Percentiles rank a stretch among this genome's conserved stretches.
Evolutionary conservation across 2,797 vertebrate genomes (phyloP).

Genomic region (Chelon auratus): DNA sequence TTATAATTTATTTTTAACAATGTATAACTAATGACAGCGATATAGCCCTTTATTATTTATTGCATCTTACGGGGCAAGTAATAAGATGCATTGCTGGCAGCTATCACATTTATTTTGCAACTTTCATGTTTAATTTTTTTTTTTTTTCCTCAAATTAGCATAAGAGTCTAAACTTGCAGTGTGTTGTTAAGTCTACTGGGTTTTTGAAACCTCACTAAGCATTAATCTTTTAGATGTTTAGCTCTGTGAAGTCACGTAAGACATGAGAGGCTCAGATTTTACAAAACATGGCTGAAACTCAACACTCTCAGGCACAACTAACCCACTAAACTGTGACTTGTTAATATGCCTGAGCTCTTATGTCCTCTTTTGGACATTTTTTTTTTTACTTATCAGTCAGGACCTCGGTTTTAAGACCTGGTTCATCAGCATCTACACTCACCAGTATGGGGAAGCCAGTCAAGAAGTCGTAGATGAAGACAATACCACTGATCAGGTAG

Average conservation of each 20-base stretch:
- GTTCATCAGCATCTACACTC: constrained; percentile 16
- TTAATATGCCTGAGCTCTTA: no score
- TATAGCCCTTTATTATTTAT: not conserved
- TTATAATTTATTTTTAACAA: not conserved
- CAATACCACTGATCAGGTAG: constrained; percentile 92
- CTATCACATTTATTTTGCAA: no score
- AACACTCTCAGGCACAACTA: not conserved
- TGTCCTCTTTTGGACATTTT: not conserved
- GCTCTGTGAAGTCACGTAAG: no score
- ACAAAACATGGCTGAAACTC: not conserved
- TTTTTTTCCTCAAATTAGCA: no score
- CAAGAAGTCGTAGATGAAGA: constrained; percentile 93
- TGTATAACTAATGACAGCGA: not conserved
- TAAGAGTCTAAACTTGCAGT: not conserved
- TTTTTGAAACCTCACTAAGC: not conserved
- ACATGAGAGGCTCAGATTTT: not conserved
- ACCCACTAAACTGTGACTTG: not conserved
- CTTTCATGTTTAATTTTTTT: no score
- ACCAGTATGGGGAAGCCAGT: constrained; percentile 95
- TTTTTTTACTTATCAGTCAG: no score
- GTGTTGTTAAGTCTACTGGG: not conserved
- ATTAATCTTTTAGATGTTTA: not conserved
- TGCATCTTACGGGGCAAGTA: no score
- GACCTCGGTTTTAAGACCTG: no score
- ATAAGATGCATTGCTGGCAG: no score